Evolutionary conservation across 2,113 vertebrate genomes (phyloP).

Genomic region (Eira barbara): DNA sequence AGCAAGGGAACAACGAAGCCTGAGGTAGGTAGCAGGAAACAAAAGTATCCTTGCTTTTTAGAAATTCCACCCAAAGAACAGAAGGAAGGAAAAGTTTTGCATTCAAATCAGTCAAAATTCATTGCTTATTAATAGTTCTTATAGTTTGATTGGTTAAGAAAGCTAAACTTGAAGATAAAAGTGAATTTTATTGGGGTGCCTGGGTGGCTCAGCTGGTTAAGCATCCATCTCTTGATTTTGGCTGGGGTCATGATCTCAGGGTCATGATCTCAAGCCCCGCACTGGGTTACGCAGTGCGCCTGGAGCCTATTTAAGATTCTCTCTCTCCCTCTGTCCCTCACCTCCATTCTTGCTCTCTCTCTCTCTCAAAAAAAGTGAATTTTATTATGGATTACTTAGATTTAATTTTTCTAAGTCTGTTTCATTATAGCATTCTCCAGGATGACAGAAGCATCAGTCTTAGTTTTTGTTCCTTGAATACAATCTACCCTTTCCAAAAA

Average conservation of each 20-base stretch:
- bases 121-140: not conserved
- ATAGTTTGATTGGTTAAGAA: not conserved
- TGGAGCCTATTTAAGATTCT: not conserved
- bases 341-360: not conserved
- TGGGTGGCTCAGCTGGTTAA: too few species aligned
- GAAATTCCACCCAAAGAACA: not conserved
- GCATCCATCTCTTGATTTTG: too few species aligned
- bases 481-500: not conserved
- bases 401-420: not conserved
- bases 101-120: not conserved
- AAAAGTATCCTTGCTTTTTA: not conserved
- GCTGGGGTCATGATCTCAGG: not conserved
- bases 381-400: not conserved
- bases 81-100: not conserved
- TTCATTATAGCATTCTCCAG: not conserved
- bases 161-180: not conserved
- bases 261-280: not conserved
- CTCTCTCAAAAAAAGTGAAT: not conserved
- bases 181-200: not conserved
- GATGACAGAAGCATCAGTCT: not conserved
- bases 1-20: not conserved
- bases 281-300: not conserved
- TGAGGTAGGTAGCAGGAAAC: not conserved
- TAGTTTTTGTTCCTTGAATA: not conserved
- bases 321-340: not conserved